Base-by-base conservation (phyloP, 1,140 invertebrate species). In the Ostrea edulis region DNA sequence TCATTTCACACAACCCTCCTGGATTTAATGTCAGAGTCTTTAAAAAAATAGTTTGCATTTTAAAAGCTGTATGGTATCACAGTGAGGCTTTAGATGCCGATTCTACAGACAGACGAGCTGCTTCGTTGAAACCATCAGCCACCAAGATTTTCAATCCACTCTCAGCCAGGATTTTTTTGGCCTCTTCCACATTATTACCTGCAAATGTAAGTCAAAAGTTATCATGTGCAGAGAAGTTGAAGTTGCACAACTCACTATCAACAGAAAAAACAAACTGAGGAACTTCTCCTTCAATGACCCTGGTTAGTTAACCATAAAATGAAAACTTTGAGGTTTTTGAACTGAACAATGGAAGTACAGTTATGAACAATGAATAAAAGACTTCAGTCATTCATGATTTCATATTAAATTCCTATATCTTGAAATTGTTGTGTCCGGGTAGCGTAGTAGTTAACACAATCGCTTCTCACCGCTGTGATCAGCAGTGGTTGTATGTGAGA, bases 61-160 rank as follows among this genome's bases (percentile, higher is more conserved):
- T 77, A 12, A 77, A 9, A 35, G 22, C 68, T 14, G 12, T 22
- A n/a, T 62, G 8, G 7, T 77, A 77, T 77, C 68, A 77, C 68
- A 77, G 29, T 29, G 25, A 77, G 11, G 68, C 68, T 77, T 9
- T 35, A 35, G 68, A 22, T 77, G 82, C 86, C 20, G 53, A 58
- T 68, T 93, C 91, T 0, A 99, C 98, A 85, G 97, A 98, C 94
- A 98, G 97, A 93, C 96, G 96, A 0, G 98, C 99, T 58, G 98
- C 99, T 94, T 99, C 97, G 92, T 99, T 98, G 82, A 99, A 96
- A 90, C 96, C 96, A 8, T 97, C 97, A 77, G 97, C 97, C 12
- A 93, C 87, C 82, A 96, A 95, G 91, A 99, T 97, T 22, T 97
- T 96, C 52, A 99, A 95, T 44, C 97, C 97, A 86, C 98, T 98